Base-by-base conservation (phyloP, 1,140 invertebrate species). In the Diabrotica virgifera region DNA sequence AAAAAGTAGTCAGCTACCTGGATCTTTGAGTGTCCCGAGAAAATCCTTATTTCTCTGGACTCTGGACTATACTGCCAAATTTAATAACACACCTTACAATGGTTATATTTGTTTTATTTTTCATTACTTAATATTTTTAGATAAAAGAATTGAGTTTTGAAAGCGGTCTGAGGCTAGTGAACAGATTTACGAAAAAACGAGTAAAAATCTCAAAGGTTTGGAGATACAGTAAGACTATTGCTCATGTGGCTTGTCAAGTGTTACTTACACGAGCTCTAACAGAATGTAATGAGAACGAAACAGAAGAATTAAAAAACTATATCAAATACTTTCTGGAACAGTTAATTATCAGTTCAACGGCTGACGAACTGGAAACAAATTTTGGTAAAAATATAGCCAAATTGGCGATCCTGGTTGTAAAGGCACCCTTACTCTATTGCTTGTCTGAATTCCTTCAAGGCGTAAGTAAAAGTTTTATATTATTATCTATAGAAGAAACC, bases 151-250 rank as follows among this genome's bases (percentile, higher is more conserved):
- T 77, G 52, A 64, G 68, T 38, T 66, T 76, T 12, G 64, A 65
- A 24, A 73, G 74, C 52, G 77, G 76, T 52, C 67, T 77, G 38
- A 68, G 76, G 50, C 69, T 79, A 35, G 71, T 78, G 2, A 72
- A 72, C 35, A 71, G 77, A 36, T 79, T 79, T 65, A 67, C 76
- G 0, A 74, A 74, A 11, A 79, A 79, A 63, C 57, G 72, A n/a
- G 69, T 77, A 8, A 74, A 71, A 69, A 76, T 75, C 13, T 77
- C 76, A 12, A 77, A 77, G 68, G 66, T 79, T 36, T 79, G 77
- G 77, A 70, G 73, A 12, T 62, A 78, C 54, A 71, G 67, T 63
- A 61, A 70, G 24, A 65, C 68, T 58, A 73, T 79, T 55, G 73
- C 76, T 9, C 68, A 73, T 62, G 65, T 79, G 52, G 74, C 73